Conservation (phyloP, 1,140 invertebrate species). For the Drosophila bipectinata region DNA sequence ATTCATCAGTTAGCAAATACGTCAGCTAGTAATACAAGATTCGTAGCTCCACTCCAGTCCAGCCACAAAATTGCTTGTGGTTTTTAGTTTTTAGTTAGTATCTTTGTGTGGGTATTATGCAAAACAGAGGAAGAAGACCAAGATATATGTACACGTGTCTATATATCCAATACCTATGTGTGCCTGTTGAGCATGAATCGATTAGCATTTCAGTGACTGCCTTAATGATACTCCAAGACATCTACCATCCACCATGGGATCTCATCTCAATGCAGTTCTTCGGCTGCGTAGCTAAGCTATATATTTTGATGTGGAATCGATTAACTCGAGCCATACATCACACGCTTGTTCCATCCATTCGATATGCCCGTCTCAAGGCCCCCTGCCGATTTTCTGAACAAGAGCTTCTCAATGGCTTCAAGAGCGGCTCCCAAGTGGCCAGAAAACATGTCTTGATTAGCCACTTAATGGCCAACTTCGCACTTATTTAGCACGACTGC, state of each 20-base stretch:
- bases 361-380: slow-evolving; percentile 47
- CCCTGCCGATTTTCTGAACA: slow-evolving; percentile 18
- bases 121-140: slow-evolving; percentile 70
- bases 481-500: slow-evolving; percentile 33
- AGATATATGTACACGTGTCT: slow-evolving; percentile 29
- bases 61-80: slow-evolving; percentile 20
- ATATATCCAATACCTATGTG: slow-evolving; percentile 7
- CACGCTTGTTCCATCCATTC: slow-evolving; percentile 55
- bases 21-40: slow-evolving; percentile 66
- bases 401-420: slow-evolving; percentile 19
- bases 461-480: slow-evolving; percentile 39
- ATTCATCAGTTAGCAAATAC: slow-evolving; percentile 78
- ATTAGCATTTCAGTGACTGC: slow-evolving; percentile 70
- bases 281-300: slow-evolving; percentile 50
- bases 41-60: slow-evolving; percentile 9
- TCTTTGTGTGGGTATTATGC: slow-evolving; percentile 59
- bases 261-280: slow-evolving; percentile 43
- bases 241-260: slow-evolving; percentile 35
- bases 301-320: slow-evolving; percentile 53
- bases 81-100: neutral
- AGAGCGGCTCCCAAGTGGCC: slow-evolving; percentile 13
- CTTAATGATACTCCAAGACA: slow-evolving; percentile 60
- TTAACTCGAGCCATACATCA: slow-evolving; percentile 55
- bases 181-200: slow-evolving; percentile 53
- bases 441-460: slow-evolving; percentile 30